Conservation (phyloP, 2,113 vertebrate genomes). For the Stercorarius parasiticus region DNA sequence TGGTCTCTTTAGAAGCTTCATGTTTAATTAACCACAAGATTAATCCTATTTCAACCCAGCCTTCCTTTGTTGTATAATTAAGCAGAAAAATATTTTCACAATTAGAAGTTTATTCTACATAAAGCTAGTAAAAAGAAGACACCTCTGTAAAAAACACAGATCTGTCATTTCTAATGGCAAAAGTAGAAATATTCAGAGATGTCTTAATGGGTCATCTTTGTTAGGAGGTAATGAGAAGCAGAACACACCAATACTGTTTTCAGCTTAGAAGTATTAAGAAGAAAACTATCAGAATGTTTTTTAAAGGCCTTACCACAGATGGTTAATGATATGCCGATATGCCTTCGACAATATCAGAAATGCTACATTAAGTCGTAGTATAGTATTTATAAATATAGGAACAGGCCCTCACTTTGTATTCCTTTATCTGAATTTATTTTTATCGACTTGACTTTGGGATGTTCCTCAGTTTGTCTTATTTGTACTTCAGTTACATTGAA, state of each 20-base stretch:
- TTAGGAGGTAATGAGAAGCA: neutral
- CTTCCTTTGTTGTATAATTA: constrained; percentile 66
- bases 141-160: neutral
- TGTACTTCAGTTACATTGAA: neutral
- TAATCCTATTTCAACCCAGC: constrained; percentile 61
- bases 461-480: neutral
- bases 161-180: neutral
- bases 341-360: neutral
- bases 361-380: neutral
- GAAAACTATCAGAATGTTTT: neutral
- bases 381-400: neutral
- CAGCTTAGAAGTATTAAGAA: neutral
- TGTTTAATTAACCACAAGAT: constrained; percentile 67
- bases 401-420: neutral
- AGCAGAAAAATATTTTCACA: constrained; percentile 50
- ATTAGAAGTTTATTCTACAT: constrained; percentile 9
- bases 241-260: neutral
- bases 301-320: neutral
- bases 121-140: neutral
- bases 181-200: neutral
- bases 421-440: neutral
- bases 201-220: neutral
- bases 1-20: constrained; percentile 58
- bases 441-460: neutral
- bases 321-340: neutral